Percentiles rank a stretch among this genome's conserved stretches.
These are phyloP conservation scores for Sturnira hondurensis DNA, from an alignment of 2,113 vertebrate genomes.

Conservation along the genomic window DNA sequence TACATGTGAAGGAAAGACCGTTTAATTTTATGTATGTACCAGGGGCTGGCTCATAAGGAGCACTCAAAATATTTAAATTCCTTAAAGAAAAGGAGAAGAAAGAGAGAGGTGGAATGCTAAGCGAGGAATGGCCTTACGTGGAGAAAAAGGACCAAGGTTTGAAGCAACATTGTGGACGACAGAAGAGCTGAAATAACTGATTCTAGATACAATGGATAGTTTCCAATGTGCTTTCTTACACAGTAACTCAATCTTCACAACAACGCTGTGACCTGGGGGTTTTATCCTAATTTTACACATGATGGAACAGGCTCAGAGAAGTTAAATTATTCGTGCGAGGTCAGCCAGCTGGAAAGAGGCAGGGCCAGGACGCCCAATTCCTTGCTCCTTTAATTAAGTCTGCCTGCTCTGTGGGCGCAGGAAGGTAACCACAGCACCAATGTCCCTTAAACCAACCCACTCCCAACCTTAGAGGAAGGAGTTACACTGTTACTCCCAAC, in stretches of 20 bases:
- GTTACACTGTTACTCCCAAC: too few species aligned
- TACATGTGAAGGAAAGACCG: background rate
- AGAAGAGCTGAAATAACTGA: background rate
- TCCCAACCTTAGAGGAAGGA: too few species aligned
- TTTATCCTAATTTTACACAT: background rate
- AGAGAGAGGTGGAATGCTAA: background rate
- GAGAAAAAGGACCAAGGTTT: background rate
- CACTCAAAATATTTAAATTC: background rate
- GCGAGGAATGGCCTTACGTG: background rate
- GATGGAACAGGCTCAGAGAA: background rate
- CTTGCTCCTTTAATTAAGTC: background rate
- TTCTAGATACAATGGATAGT: background rate
- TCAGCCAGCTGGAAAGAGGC: background rate
- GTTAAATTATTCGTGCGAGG: background rate
- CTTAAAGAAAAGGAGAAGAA: background rate
- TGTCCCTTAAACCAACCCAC: background rate
- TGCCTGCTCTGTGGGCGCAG: background rate
- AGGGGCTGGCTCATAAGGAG: background rate
- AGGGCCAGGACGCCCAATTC: background rate
- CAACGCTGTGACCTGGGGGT: background rate
- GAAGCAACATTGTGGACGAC: background rate
- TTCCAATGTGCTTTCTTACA: conserved; percentile 1
- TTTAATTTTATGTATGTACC: background rate
- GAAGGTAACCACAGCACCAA: background rate
- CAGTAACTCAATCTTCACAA: background rate